These are phyloP conservation scores for Gymnopithys bicolor DNA, from an alignment of 2,797 vertebrate species.

Conservation along the genomic window DNA sequence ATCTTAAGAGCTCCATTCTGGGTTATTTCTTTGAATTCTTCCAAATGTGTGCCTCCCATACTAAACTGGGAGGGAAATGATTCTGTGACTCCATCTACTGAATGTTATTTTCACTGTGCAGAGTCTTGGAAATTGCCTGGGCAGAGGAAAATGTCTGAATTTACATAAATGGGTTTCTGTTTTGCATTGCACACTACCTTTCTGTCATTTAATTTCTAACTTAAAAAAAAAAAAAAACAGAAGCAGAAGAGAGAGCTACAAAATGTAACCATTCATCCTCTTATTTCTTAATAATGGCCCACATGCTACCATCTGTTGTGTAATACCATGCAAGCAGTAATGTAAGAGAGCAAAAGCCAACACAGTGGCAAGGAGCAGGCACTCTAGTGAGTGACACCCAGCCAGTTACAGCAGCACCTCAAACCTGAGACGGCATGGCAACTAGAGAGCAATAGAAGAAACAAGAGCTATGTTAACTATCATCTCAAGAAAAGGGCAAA, in stretches of 20 bases:
- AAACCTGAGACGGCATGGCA: neutral
- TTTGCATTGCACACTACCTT: neutral
- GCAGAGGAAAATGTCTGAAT: constrained; percentile 54
- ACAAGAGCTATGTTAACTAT: neutral
- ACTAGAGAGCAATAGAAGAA: neutral
- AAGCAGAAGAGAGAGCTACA: neutral
- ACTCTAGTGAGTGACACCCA: neutral
- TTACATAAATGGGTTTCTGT: constrained; percentile 43
- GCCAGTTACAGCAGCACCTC: neutral
- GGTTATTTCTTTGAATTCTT: neutral
- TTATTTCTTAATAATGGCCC: constrained; percentile 23
- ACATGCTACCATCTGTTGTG: neutral
- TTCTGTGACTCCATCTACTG: neutral
- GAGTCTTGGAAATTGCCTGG: constrained; percentile 24
- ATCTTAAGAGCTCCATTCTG: neutral
- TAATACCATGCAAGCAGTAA: neutral
- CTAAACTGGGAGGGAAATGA: neutral
- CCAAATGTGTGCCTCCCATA: neutral
- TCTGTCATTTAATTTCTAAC: constrained; percentile 12
- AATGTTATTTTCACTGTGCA: neutral
- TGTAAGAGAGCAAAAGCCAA: neutral
- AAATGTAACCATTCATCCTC: constrained; percentile 5
- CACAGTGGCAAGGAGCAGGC: neutral
- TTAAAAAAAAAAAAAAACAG: neutral
- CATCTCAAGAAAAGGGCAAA: neutral